Conservation (phyloP, 2,797 vertebrate genomes). For the Mastacembelus armatus region DNA sequence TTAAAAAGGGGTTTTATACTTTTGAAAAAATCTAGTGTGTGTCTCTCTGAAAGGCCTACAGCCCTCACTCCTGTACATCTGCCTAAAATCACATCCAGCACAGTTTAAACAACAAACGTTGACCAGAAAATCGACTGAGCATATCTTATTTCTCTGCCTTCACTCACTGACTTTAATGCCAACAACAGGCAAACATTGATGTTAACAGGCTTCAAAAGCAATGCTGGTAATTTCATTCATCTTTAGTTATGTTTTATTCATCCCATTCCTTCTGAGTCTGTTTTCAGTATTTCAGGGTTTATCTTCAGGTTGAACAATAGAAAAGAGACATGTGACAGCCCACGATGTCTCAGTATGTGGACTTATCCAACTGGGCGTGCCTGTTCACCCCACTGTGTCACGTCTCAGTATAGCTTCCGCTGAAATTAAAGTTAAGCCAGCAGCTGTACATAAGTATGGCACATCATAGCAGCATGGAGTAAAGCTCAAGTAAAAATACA, state of each 20-base stretch:
- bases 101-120: too few relatives aligned
- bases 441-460: background rate
- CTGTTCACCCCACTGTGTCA: conserved; percentile 12
- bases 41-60: conserved; percentile 25
- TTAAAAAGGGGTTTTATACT: background rate
- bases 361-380: conserved; percentile 23
- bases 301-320: conserved; percentile 12
- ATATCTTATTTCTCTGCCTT: conserved; percentile 7
- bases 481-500: background rate
- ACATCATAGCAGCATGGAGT: background rate
- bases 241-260: background rate
- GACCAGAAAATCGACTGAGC: too few relatives aligned
- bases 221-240: background rate
- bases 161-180: background rate
- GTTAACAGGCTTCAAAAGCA: conserved; percentile 1
- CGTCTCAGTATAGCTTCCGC: conserved; percentile 5
- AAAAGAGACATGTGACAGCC: conserved; percentile 24
- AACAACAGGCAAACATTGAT: conserved; percentile 10
- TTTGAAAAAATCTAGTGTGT: conserved; percentile 19
- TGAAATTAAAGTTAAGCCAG: conserved; percentile 3
- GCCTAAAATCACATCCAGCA: too few relatives aligned
- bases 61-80: conserved; percentile 10
- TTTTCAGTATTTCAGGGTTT: conserved; percentile 18
- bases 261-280: background rate
- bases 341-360: conserved; percentile 33